Evolutionary conservation across 2,888 invertebrate genomes (phyloP).

Genomic region (Torymus auratus): DNA sequence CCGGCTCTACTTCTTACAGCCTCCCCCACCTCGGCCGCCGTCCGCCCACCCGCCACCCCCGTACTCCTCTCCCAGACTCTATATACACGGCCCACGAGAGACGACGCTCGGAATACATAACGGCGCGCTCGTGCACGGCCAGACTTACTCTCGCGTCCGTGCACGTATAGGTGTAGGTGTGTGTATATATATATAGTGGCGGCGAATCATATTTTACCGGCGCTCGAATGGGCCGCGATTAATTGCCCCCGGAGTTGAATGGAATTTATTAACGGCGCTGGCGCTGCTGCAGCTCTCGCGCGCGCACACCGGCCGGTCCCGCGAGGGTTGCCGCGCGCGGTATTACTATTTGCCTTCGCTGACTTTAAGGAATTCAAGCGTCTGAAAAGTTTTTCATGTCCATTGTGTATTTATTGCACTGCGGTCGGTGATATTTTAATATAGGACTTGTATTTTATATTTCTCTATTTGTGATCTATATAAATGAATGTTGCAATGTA

Average conservation of each 20-base stretch:
- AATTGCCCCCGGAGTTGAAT: slow-evolving; percentile 55
- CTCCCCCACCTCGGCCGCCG: slow-evolving; percentile 51
- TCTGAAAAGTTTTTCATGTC: too few species aligned
- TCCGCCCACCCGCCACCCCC: slow-evolving; percentile 17
- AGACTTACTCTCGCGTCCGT: background rate
- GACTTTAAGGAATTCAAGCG: too few species aligned
- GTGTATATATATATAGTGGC: background rate
- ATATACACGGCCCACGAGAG: slow-evolving; percentile 59
- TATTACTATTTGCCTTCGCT: too few species aligned
- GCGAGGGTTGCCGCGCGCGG: too few species aligned
- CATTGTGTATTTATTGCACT: too few species aligned
- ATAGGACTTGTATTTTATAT: too few species aligned
- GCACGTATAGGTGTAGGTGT: too few species aligned
- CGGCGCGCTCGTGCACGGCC: background rate
- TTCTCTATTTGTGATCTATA: too few species aligned
- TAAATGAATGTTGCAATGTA: too few species aligned
- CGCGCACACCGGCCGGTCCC: too few species aligned
- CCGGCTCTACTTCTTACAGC: slow-evolving; percentile 67
- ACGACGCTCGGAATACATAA: slow-evolving; percentile 49
- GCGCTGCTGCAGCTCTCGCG: slow-evolving; percentile 4
- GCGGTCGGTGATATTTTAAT: too few species aligned
- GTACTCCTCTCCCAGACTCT: slow-evolving; percentile 12
- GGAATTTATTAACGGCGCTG: slow-evolving; percentile 55
- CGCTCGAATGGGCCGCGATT: slow-evolving; percentile 55
- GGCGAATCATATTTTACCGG: slow-evolving; percentile 55